Conservation (phyloP, 2,113 vertebrate species). For the Azemiops feae region DNA sequence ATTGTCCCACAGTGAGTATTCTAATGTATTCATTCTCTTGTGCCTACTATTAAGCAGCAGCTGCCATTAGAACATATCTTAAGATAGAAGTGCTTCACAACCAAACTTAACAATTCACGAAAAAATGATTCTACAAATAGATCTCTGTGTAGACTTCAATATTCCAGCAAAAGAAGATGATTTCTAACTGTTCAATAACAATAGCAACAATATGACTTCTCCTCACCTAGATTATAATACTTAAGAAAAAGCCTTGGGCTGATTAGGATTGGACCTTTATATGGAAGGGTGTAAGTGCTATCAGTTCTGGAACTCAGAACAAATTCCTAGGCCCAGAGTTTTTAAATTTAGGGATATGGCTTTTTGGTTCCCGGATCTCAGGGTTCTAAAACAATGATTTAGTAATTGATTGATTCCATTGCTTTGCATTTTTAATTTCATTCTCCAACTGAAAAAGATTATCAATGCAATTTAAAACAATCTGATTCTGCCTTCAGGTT, state of each 20-base stretch:
- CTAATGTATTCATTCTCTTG: no score
- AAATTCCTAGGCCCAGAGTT: not conserved
- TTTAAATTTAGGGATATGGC: not conserved
- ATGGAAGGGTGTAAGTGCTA: not conserved
- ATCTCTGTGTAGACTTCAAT: not conserved
- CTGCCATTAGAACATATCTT: no score
- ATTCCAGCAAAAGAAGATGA: not conserved
- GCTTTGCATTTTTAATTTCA: not conserved
- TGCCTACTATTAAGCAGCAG: no score
- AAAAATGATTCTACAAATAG: not conserved
- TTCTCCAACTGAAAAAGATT: not conserved
- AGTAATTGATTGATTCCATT: not conserved
- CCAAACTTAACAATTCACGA: no score
- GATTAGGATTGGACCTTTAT: not conserved
- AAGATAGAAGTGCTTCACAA: no score
- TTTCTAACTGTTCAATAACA: not conserved
- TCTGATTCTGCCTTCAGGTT: not conserved
- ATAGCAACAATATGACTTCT: not conserved
- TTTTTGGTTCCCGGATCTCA: no score
- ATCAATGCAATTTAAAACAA: not conserved
- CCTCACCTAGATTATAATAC: not conserved
- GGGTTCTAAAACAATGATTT: not conserved
- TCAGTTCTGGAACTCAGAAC: not conserved
- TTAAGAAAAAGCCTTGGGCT: not conserved
- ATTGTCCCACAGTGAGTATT: no score